Conservation (phyloP, 2,888 invertebrate genomes). For the Stenotaenia linearis region DNA sequence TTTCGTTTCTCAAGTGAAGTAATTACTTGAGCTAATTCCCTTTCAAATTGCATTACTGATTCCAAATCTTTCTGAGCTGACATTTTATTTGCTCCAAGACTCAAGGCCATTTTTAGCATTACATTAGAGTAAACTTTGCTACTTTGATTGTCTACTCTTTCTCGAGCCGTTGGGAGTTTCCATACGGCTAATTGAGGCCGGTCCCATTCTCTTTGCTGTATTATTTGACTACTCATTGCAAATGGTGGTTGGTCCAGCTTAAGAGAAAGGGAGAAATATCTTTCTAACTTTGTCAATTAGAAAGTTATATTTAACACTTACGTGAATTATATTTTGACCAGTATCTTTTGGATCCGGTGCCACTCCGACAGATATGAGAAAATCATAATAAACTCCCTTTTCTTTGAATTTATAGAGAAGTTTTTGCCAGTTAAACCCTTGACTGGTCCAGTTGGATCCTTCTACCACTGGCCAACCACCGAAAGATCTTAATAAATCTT, state of each 20-base stretch:
- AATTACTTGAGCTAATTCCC: conserved; percentile 80
- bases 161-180: not conserved
- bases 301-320: not conserved
- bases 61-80: conserved; percentile 65
- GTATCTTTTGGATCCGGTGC: conserved; percentile 31
- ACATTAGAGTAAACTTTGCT: conserved; percentile 58
- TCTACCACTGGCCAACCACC: conserved; percentile 93
- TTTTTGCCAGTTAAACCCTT: conserved; percentile 59
- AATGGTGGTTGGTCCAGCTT: conserved; percentile 31
- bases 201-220: not conserved
- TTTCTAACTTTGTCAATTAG: not conserved
- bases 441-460: conserved; percentile 62
- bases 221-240: not conserved
- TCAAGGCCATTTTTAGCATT: conserved; percentile 70
- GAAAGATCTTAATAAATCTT: conserved; percentile 62
- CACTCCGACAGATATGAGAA: conserved; percentile 18
- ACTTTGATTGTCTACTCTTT: conserved; percentile 62
- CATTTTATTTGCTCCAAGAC: conserved; percentile 71
- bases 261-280: not conserved
- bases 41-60: conserved; percentile 80
- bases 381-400: conserved; percentile 29
- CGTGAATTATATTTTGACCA: conserved; percentile 26
- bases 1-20: not conserved
- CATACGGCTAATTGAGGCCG: not conserved
- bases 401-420: conserved; percentile 27